Percentiles rank a stretch among this genome's conserved stretches.
Conservation (phyloP, 2,113 vertebrate species). For the Empidonax traillii region DNA sequence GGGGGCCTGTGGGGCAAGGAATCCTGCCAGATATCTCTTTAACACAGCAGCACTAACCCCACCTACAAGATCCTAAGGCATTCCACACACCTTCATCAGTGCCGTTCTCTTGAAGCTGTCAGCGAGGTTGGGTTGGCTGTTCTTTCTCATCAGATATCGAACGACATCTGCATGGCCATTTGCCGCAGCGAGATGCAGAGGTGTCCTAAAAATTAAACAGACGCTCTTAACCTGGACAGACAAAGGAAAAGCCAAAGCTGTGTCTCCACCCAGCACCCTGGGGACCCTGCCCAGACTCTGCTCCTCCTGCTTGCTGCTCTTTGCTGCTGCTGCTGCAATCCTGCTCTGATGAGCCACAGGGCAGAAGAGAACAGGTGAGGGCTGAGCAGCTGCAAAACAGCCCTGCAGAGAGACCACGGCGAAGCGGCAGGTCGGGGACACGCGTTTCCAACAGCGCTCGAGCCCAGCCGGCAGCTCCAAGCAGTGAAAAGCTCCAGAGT, state of each 20-base stretch:
- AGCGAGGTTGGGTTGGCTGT: too few species aligned
- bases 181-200: too few species aligned
- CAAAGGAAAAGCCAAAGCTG: too few species aligned
- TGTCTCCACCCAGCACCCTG: background rate
- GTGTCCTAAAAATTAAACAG: too few species aligned
- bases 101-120: too few species aligned
- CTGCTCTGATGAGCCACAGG: background rate
- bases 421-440: rapidly evolving
- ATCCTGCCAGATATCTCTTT: background rate
- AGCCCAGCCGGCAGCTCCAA: background rate
- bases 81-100: too few species aligned
- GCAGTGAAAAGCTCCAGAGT: too few species aligned
- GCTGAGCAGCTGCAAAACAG: background rate
- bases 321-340: background rate
- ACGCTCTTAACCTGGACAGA: too few species aligned
- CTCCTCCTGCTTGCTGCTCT: background rate
- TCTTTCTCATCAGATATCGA: too few species aligned
- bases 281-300: background rate
- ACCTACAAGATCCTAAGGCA: too few species aligned
- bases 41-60: background rate
- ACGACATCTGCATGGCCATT: too few species aligned
- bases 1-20: too few species aligned
- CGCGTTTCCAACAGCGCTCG: rapidly evolving
- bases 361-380: background rate
- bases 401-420: background rate